These are phyloP conservation scores for Ochropleura leucogaster DNA, from an alignment of 2,888 invertebrate genomes.

Conservation along the genomic window DNA sequence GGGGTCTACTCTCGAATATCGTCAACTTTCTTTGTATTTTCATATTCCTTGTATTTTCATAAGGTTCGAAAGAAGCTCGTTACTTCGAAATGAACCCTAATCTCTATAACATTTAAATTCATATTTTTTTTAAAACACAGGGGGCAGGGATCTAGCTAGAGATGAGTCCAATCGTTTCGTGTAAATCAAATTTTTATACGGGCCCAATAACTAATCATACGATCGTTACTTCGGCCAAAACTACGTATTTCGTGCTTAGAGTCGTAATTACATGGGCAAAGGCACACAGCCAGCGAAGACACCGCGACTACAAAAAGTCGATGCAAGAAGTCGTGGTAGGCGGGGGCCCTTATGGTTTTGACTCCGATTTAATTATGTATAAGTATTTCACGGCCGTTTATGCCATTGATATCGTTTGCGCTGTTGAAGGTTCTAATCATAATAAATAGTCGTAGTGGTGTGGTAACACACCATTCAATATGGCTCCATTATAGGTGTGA, in stretches of 20 bases:
- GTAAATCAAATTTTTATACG: no score
- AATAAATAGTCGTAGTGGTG: background rate
- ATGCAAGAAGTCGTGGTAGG: background rate
- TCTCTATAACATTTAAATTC: no score
- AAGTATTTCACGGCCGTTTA: background rate
- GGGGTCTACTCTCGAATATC: no score
- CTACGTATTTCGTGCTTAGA: background rate
- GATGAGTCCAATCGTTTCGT: no score
- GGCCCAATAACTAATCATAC: no score
- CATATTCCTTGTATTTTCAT: no score
- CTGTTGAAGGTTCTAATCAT: background rate
- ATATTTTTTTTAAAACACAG: no score
- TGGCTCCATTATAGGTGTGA: background rate
- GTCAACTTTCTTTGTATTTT: no score
- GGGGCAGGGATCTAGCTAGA: no score
- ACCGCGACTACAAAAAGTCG: background rate
- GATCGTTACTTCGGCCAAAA: no score
- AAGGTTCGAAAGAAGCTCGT: no score
- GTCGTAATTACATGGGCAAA: background rate
- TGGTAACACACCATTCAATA: background rate
- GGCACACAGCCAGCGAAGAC: background rate
- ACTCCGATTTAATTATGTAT: background rate
- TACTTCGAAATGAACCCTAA: no score
- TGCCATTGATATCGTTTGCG: background rate
- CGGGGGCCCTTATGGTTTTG: background rate